Base-by-base conservation (phyloP, 64 coral and sea anemone genomes). In the Orbicella faveolata region DNA sequence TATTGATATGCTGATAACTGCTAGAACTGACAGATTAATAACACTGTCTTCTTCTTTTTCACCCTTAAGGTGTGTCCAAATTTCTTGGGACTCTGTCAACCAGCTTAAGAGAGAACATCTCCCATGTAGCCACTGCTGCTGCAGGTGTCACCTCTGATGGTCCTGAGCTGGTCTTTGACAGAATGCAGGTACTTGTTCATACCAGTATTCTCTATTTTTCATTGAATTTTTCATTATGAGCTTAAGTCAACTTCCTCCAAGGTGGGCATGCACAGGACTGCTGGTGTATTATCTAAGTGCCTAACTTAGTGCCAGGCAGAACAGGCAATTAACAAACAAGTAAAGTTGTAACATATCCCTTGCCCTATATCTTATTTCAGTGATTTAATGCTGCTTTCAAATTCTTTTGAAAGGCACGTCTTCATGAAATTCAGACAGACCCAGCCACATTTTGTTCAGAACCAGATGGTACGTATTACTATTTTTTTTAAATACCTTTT, bases 401-500 rank as follows among this genome's bases (percentile, higher is more conserved):
- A 54, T 78, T 81, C 52, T 64, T 68, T 70, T 77, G 35, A 26
- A 37, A 99, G 97, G 97, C 97, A 79, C 77, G 89, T 48, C 88
- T 95, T 16, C 94, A 96, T 80, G 97, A 96, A 84, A 96, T 99
- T 57, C 97, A 99, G 39, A 99, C 94, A 34, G 88, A 99, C 64
- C 97, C 97, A 77, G 89, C 91, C 36, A 99, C 97, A 54, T 99
- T 96, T 77, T 93, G 94, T 26, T 93, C 88, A 80, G 97, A 99
- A 4, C 97, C 97, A 75, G 91, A 99, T 87, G 89, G 93, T 95
- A 95, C 34, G 89, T 80, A 79, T 7, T 6, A 48, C 7, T 6
- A 48, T 48, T 48, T 48, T 48, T 5, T 48, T 4, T 3, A 48
- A 48, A 48, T 48, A 48, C 5, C 44, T 48, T 30, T 48, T 5